Percentiles rank a stretch among this genome's conserved stretches.
Conservation (phyloP, 2,113 vertebrate species). For the Myotis brandtii region DNA sequence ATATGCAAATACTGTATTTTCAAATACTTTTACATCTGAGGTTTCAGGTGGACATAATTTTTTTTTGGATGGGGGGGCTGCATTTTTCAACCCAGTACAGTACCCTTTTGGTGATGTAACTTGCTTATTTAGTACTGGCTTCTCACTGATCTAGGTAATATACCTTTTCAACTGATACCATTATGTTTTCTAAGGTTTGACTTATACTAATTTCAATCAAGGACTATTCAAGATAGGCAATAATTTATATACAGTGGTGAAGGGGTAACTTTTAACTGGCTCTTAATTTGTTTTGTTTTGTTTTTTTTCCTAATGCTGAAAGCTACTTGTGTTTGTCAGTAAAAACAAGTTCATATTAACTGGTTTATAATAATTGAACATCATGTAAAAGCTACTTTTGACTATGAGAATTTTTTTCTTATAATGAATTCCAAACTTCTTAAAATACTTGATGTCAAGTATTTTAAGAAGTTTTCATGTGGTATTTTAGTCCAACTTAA, state of each 20-base stretch:
- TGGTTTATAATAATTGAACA: not conserved
- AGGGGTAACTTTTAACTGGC: not conserved
- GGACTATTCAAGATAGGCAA: not conserved
- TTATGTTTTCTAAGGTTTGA: not conserved
- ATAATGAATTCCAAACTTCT: constrained; percentile 38
- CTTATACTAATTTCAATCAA: not conserved
- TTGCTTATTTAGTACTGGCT: not conserved
- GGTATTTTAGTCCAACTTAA: not conserved
- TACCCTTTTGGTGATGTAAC: not conserved
- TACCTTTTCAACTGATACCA: not conserved
- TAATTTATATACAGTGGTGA: not conserved
- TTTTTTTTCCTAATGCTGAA: not conserved
- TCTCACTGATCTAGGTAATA: not conserved
- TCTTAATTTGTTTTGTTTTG: not conserved
- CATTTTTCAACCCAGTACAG: not conserved
- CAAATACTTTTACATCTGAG: not conserved
- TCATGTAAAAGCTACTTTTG: not conserved
- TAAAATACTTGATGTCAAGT: not conserved
- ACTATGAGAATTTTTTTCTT: not conserved
- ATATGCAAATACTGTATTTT: not conserved
- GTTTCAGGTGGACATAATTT: not conserved
- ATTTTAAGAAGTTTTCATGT: not conserved
- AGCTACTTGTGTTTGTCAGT: not conserved
- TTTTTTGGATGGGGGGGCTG: not conserved
- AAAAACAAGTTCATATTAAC: not conserved